Evolutionary conservation across 2,797 vertebrate genomes (phyloP), one percentile per base, ranked within the genome.

Genomic region (Enteromius paludinosus): DNA sequence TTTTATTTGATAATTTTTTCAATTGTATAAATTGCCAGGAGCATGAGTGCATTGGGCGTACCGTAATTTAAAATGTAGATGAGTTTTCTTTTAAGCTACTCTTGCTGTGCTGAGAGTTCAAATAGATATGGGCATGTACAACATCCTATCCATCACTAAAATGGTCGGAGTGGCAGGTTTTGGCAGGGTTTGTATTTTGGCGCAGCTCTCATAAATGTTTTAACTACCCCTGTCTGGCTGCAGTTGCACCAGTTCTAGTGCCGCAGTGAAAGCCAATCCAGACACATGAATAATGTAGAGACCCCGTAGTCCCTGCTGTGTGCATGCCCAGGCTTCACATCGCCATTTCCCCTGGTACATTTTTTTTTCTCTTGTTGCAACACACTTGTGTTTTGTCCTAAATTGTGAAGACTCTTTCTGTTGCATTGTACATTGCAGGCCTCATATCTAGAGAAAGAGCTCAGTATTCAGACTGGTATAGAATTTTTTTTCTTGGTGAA

Each of bases 261-360:
- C 81, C 83, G 25, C 78, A 88, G 85, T 62, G 84, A 89, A 89
- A 90, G 80, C 89, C 90, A 89, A 91, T 90, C 82, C 65, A 76
- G 56, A 20, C 5, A 23, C 78, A 93, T 95, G 89, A 95, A 95
- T 95, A 92, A 94, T 94, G 89, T 85, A 94, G 87, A 35, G 28
- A 66, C 78, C 85, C 83, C 84, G 72, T 87, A 80, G 85, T 82
- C 56, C 79, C 86, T 79, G 82, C 88, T 82, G 28, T 89, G 75
- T 74, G 54, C 33, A 18, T 65, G 61, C 75, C 33, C 18, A 20
- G 33, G 23, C 64, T 15, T 79, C 59, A 64, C 54, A 4, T 41
- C 8, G 3, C 41, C 17, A 2, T 59, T 64, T 41, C 38, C 33
- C 23, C 35, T 38, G 30, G 12, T 56, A 56, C 12, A 1, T 54